Conservation (phyloP, 2,888 invertebrate species). For the Camponotus fellah region DNA sequence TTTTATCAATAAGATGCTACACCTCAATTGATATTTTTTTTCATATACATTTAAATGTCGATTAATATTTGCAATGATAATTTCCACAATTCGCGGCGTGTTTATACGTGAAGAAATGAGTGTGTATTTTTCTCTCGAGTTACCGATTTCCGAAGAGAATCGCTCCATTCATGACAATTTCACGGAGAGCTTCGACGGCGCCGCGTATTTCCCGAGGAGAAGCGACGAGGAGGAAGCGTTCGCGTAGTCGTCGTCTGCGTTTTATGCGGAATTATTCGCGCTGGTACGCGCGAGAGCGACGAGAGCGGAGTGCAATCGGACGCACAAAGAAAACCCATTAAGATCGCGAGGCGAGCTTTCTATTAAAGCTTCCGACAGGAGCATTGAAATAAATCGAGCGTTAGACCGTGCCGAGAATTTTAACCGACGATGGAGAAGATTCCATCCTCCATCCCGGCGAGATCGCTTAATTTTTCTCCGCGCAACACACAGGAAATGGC, state of each 20-base stretch:
- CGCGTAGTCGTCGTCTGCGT: conserved; percentile 23
- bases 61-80: conserved; percentile 1
- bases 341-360: conserved; percentile 52
- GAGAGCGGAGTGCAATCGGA: conserved; percentile 38
- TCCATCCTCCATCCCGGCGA: conserved; percentile 19
- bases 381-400: conserved; percentile 56
- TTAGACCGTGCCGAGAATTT: conserved; percentile 50
- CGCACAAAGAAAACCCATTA: conserved; percentile 54
- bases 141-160: conserved; percentile 41
- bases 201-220: conserved; percentile 22
- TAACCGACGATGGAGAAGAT: conserved; percentile 52
- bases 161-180: conserved; percentile 37
- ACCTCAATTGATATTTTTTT: not conserved
- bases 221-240: conserved; percentile 15
- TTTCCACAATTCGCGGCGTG: not conserved
- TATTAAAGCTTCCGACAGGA: conserved; percentile 51
- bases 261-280: conserved; percentile 52
- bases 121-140: conserved; percentile 15
- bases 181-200: not conserved
- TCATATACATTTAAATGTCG: not conserved
- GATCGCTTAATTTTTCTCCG: conserved; percentile 48
- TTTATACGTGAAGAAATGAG: not conserved
- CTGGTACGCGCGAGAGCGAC: conserved; percentile 42
- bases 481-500: conserved; percentile 52
- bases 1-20: not conserved